A percentile compares a stretch with the other conserved stretches of the same genome.
phyloP scores from a whole-genome alignment of 1,140 invertebrate genomes.

The Zaprionus kolodkinae region DNA sequence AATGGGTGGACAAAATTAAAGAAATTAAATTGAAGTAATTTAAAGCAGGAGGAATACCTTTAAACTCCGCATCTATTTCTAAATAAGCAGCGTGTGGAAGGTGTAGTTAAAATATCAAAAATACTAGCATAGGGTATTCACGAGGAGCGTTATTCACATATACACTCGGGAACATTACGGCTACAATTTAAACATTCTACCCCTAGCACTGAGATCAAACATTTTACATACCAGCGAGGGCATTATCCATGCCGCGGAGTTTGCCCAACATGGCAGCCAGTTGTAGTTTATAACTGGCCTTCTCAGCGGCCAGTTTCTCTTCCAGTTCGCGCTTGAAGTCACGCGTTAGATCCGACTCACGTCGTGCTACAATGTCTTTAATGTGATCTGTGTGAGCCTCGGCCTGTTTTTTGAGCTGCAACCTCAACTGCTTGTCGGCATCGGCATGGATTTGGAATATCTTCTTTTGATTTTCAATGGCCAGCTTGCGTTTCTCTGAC shows the following conservation, averaged over 20 bases:
- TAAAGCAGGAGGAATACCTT: constrained; percentile 64
- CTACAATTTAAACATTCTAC: background rate
- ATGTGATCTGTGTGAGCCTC: constrained; percentile 94
- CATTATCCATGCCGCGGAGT: constrained; percentile 94
- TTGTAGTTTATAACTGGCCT: constrained; percentile 90
- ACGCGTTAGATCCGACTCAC: constrained; percentile 89
- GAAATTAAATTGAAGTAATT: background rate
- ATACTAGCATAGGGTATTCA: constrained; percentile 7
- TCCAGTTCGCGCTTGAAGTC: constrained; percentile 88
- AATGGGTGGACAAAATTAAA: background rate
- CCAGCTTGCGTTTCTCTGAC: constrained; percentile 85
- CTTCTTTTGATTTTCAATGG: constrained; percentile 86
- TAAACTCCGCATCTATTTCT: constrained; percentile 83
- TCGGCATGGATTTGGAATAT: constrained; percentile 86
- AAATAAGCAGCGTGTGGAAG: constrained; percentile 56
- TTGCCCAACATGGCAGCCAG: constrained; percentile 92
- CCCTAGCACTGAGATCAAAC: background rate
- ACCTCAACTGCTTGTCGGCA: constrained; percentile 90
- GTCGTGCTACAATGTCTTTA: constrained; percentile 89
- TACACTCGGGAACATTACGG: background rate
- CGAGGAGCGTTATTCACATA: background rate
- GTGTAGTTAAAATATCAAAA: constrained; percentile 11
- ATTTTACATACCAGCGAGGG: constrained; percentile 90
- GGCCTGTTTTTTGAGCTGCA: constrained; percentile 91
- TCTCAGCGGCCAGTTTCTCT: constrained; percentile 89